Conservation (phyloP, 2,797 vertebrate genomes). For the Hemibagrus guttatus region DNA sequence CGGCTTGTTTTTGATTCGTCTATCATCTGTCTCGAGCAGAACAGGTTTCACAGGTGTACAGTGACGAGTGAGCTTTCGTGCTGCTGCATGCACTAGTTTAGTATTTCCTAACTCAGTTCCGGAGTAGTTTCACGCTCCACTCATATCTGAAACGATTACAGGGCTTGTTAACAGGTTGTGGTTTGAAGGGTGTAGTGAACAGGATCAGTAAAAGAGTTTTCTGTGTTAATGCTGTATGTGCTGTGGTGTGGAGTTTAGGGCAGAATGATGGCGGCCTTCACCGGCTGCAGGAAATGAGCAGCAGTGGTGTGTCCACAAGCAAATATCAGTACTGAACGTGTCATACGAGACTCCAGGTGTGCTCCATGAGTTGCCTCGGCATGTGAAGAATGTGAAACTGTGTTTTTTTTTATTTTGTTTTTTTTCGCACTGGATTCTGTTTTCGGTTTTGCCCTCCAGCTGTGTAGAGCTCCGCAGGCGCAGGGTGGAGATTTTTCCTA, state of each 20-base stretch:
- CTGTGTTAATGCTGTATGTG: not conserved
- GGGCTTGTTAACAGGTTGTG: not conserved
- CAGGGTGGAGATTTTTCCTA: slow-evolving; percentile 43
- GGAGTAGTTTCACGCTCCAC: not conserved
- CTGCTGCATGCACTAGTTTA: not conserved
- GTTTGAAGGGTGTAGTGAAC: not conserved
- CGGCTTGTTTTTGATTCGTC: not conserved
- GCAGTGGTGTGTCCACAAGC: not conserved
- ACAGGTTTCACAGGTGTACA: slow-evolving; percentile 22
- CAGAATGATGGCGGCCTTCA: not conserved
- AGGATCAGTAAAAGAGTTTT: not conserved
- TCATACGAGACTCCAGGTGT: slow-evolving; percentile 45
- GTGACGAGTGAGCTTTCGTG: not conserved
- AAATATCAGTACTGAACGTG: not conserved
- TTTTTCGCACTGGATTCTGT: slow-evolving; percentile 12
- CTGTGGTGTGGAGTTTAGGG: not conserved
- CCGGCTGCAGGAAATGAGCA: not conserved
- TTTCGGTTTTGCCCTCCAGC: slow-evolving; percentile 27
- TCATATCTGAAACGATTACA: not conserved
- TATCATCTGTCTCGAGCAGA: not conserved
- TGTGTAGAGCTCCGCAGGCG: slow-evolving; percentile 21
- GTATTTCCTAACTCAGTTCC: not conserved
- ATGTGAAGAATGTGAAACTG: slow-evolving; percentile 33
- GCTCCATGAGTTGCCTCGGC: slow-evolving; percentile 30
- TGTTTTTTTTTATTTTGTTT: slow-evolving; percentile 2